Percentiles rank a stretch among this genome's conserved stretches.
Evolutionary conservation across 2,797 vertebrate species (phyloP).

Genomic region (Peromyscus aztecus): DNA sequence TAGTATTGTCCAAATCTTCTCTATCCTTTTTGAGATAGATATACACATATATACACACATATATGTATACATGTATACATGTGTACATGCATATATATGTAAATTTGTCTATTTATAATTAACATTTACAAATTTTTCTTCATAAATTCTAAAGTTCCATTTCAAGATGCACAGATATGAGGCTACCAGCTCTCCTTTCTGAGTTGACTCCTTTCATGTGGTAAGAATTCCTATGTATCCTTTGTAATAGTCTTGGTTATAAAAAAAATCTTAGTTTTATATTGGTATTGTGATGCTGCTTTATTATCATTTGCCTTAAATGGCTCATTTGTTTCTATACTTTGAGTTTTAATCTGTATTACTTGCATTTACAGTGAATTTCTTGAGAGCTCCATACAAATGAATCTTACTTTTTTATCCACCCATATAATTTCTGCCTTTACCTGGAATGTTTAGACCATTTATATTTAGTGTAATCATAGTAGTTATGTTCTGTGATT

Average conservation of each 20-base stretch:
- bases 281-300: background rate
- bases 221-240: background rate
- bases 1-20: background rate
- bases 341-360: background rate
- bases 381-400: background rate
- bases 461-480: conserved; percentile 15
- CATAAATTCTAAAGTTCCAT: background rate
- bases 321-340: background rate
- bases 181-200: background rate
- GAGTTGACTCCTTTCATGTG: background rate
- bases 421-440: background rate
- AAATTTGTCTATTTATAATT: background rate
- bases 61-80: too few species aligned
- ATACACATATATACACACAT: background rate
- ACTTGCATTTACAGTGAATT: background rate
- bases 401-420: background rate
- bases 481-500: background rate
- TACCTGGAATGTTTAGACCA: background rate
- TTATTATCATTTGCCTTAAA: background rate
- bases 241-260: background rate
- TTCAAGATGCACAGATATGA: background rate
- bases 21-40: background rate
- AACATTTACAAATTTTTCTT: background rate
- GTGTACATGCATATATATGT: background rate
- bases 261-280: background rate